phyloP scores from a whole-genome alignment of 2,797 vertebrate species.

The Crenichthys baileyi region DNA sequence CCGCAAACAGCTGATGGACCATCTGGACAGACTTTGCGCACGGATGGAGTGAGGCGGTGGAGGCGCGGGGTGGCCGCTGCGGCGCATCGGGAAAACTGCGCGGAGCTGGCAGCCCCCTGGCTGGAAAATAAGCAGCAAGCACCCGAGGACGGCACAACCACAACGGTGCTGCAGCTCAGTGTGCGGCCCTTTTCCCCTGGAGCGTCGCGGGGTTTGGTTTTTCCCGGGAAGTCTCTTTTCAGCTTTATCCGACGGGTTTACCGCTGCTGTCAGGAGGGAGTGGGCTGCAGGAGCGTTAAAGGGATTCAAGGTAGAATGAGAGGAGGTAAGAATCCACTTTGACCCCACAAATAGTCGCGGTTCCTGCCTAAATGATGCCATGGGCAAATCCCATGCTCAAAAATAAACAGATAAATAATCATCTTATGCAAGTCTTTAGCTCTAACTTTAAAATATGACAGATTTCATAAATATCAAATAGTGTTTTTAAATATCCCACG shows the following conservation, averaged over 20 bases:
- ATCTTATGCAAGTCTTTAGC: too few species aligned
- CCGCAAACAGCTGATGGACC: constrained; percentile 1
- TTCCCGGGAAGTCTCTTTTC: constrained; percentile 80
- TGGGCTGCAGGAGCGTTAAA: constrained; percentile 76
- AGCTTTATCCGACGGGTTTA: constrained; percentile 79
- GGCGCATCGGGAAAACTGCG: constrained; percentile 68
- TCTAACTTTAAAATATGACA: too few species aligned
- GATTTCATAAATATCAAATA: too few species aligned
- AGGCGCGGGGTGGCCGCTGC: constrained; percentile 45
- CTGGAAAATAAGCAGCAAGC: constrained; percentile 45
- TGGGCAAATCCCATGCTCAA: too few species aligned
- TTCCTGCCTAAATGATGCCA: neutral
- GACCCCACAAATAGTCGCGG: neutral
- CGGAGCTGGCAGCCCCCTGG: constrained; percentile 74
- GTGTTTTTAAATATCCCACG: too few species aligned
- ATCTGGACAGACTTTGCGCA: constrained; percentile 35
- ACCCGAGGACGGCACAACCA: constrained; percentile 24
- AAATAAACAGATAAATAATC: too few species aligned
- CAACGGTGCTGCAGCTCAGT: constrained; percentile 62
- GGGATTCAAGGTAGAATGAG: constrained; percentile 80
- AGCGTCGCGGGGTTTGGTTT: constrained; percentile 60
- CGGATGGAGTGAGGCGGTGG: constrained; percentile 46
- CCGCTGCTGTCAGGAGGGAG: constrained; percentile 81
- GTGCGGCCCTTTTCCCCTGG: constrained; percentile 53
- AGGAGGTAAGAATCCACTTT: constrained; percentile 68